Base-by-base conservation (phyloP, 2,888 invertebrate species). In the Tethea ocularis region DNA sequence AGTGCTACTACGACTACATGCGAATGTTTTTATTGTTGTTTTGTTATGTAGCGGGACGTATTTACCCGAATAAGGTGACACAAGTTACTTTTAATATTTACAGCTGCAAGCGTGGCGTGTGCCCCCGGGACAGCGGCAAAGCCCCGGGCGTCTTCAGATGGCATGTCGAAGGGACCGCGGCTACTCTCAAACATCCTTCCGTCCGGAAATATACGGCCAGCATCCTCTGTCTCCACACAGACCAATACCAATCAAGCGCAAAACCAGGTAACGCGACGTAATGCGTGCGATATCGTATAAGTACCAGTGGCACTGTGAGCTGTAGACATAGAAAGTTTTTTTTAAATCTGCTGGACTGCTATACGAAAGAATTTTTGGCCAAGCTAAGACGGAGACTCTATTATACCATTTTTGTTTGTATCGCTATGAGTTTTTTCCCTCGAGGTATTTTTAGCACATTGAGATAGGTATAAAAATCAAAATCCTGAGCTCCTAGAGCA, bases 191-290 rank as follows among this genome's bases (percentile, higher is more conserved):
- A 93, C 76, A 95, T 96, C 58, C 79, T 96, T 67, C 96, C 96
- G 0, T 89, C 91, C 0, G 76, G 85, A 88, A 88, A 87, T 88
- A 90, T 96, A 67, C 93, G 97, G 56, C 97, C 97, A 0, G 91
- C 96, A 93, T 96, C 97, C 71, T 97, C 97, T 0, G 97, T 97
- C 13, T 97, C 97, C 7, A 97, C 97, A 0, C 97, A 97, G 86
- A 97, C 97, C 26, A 89, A 74, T 60, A 79, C 90, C 8, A 94
- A 93, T 57, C 95, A 95, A 78, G 87, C 94, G 0, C 91, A 90
- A 65, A 86, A 81, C 61, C 94, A 94, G 81, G 94, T 94, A n/a
- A n/a, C n/a, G 78, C 22, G 24, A 36, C 7, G 22, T 26, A 26
- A n/a, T n/a, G n/a, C n/a, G n/a, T n/a, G n/a, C n/a, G n/a, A n/a